Conservation (phyloP, 2,888 invertebrate species). For the Gerris lacustris region DNA sequence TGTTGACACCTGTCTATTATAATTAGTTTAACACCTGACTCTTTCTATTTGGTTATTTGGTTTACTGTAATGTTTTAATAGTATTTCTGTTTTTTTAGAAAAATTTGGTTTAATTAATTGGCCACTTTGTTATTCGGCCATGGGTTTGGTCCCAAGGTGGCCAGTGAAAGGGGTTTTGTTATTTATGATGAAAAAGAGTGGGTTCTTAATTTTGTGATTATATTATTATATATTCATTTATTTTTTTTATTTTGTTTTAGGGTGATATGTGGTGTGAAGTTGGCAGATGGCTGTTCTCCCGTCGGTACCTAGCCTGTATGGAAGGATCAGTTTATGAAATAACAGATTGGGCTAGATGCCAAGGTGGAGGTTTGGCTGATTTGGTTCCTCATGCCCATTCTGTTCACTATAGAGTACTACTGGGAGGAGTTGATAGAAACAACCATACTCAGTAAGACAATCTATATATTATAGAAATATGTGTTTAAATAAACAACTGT, state of each 20-base stretch:
- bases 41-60: too few relatives aligned
- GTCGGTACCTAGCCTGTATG: constrained; percentile 94
- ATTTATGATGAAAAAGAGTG: too few relatives aligned
- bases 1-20: too few relatives aligned
- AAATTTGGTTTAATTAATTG: too few relatives aligned
- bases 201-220: too few relatives aligned
- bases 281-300: constrained; percentile 81
- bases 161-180: too few relatives aligned
- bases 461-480: constrained; percentile 13
- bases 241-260: constrained; percentile 41
- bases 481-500: constrained; percentile 18
- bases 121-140: too few relatives aligned
- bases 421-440: constrained; percentile 40
- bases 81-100: too few relatives aligned
- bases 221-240: too few relatives aligned
- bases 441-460: constrained; percentile 18
- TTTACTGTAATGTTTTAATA: too few relatives aligned
- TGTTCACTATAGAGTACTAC: constrained; percentile 76
- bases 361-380: constrained; percentile 65
- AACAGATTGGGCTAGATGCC: constrained; percentile 93
- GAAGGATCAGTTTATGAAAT: constrained; percentile 91
- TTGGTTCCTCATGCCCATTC: constrained; percentile 81
- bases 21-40: too few relatives aligned
- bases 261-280: constrained; percentile 96
- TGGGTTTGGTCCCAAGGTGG: too few relatives aligned